Conservation (phyloP, 1,140 invertebrate genomes). For the Rhyacophila brunnea region DNA sequence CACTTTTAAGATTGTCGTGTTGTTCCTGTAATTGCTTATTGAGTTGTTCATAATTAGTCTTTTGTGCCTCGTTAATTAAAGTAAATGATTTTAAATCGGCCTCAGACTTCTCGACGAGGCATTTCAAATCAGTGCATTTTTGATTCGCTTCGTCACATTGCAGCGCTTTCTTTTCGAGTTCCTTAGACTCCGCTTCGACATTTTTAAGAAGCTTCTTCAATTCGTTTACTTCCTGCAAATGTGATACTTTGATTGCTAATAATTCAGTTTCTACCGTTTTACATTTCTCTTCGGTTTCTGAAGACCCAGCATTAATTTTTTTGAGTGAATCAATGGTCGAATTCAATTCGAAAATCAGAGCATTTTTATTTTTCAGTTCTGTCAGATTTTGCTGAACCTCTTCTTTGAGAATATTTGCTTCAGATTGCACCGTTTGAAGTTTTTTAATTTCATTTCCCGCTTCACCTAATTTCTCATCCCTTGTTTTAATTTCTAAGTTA, state of each 20-base stretch:
- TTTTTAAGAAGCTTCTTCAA: slow-evolving; percentile 43
- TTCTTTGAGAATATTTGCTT: slow-evolving; percentile 47
- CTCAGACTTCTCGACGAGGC: slow-evolving; percentile 47
- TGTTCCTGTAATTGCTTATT: slow-evolving; percentile 49
- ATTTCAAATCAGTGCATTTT: slow-evolving; percentile 51
- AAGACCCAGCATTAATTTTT: slow-evolving; percentile 3
- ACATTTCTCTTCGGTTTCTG: slow-evolving; percentile 12
- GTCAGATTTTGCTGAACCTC: slow-evolving; percentile 12
- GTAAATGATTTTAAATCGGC: slow-evolving; percentile 48
- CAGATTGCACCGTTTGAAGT: slow-evolving; percentile 41
- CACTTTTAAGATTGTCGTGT: slow-evolving; percentile 49
- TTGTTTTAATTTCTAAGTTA: slow-evolving; percentile 45
- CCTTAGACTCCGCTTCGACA: slow-evolving; percentile 52
- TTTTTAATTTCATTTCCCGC: slow-evolving; percentile 37
- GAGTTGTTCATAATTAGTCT: slow-evolving; percentile 50
- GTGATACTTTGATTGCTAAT: slow-evolving; percentile 61
- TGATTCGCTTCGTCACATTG: slow-evolving; percentile 53
- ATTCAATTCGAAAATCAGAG: slow-evolving; percentile 14
- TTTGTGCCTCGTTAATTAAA: slow-evolving; percentile 49
- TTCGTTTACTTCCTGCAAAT: slow-evolving; percentile 39
- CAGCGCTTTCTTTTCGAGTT: slow-evolving; percentile 51
- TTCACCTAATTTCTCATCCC: slow-evolving; percentile 44
- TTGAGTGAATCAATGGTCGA: slow-evolving; percentile 8
- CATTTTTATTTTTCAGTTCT: slow-evolving; percentile 22
- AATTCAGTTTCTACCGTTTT: slow-evolving; percentile 45